Conservation (phyloP, 2,113 vertebrate species). For the Cricetomys ansorgei region DNA sequence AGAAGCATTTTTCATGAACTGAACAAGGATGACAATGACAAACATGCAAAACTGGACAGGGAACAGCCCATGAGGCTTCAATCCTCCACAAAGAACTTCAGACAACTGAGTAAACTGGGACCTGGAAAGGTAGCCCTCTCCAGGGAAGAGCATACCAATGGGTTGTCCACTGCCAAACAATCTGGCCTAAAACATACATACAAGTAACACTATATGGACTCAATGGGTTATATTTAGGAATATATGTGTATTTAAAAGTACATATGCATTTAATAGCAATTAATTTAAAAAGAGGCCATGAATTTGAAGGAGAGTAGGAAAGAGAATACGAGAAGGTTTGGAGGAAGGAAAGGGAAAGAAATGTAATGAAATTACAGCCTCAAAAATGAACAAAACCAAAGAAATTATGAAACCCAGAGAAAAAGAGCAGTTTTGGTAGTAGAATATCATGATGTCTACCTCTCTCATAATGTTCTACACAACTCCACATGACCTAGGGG, state of each 20-base stretch:
- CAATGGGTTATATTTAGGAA: background rate
- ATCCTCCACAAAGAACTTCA: background rate
- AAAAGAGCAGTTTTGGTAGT: background rate
- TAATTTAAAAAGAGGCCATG: background rate
- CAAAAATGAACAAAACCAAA: background rate
- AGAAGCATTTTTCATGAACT: background rate
- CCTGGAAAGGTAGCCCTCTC: background rate
- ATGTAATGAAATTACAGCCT: background rate
- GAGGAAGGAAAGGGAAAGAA: background rate
- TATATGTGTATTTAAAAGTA: no score
- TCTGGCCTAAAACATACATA: background rate
- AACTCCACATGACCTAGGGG: conserved; percentile 29
- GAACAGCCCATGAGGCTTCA: background rate
- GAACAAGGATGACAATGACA: background rate
- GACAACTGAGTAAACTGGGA: background rate
- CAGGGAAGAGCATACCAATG: background rate
- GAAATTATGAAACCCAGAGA: background rate
- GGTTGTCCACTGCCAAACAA: background rate
- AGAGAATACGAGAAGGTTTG: background rate
- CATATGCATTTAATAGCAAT: background rate
- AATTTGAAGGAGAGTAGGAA: background rate
- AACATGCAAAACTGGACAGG: background rate
- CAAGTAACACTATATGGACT: background rate
- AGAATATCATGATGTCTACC: background rate
- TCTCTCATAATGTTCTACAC: background rate